Conservation (phyloP, 2,888 invertebrate species). For the Anorthoa munda region DNA sequence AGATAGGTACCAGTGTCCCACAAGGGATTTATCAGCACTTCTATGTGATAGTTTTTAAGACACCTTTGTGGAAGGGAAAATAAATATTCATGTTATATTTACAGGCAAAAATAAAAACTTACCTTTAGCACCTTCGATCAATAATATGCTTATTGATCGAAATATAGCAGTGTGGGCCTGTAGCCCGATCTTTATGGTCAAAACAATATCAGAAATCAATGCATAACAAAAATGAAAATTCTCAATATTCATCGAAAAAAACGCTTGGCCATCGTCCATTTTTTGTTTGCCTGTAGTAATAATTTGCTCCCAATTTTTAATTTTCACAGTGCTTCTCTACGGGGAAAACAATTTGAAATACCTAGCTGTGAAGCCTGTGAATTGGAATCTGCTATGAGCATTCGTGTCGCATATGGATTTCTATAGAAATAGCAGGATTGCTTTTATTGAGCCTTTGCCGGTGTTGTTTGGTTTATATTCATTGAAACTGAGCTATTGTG, state of each 20-base stretch:
- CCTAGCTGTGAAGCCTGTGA: not conserved
- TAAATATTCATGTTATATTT: too few relatives aligned
- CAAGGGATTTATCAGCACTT: too few relatives aligned
- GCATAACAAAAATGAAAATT: conserved; percentile 13
- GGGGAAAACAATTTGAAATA: not conserved
- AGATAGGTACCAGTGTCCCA: too few relatives aligned
- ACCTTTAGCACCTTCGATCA: not conserved
- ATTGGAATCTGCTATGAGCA: not conserved
- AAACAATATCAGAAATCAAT: conserved; percentile 5
- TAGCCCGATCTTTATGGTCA: conserved; percentile 1
- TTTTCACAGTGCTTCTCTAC: conserved; percentile 1
- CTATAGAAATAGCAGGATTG: not conserved
- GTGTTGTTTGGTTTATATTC: not conserved
- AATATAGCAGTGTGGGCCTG: too few relatives aligned
- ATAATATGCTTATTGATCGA: too few relatives aligned
- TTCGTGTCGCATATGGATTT: conserved; percentile 1
- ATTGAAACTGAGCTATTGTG: not conserved
- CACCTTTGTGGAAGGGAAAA: too few relatives aligned
- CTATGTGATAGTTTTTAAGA: too few relatives aligned
- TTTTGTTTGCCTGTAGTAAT: conserved; percentile 8
- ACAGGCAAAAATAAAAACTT: not conserved
- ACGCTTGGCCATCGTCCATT: not conserved
- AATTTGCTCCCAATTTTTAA: conserved; percentile 8
- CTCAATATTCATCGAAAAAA: conserved; percentile 31
- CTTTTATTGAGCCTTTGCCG: not conserved